Percentiles rank a stretch among this genome's conserved stretches.
Evolutionary conservation across 1,140 invertebrate species (phyloP).

Genomic region (Carcinoscorpius rotundicauda): DNA sequence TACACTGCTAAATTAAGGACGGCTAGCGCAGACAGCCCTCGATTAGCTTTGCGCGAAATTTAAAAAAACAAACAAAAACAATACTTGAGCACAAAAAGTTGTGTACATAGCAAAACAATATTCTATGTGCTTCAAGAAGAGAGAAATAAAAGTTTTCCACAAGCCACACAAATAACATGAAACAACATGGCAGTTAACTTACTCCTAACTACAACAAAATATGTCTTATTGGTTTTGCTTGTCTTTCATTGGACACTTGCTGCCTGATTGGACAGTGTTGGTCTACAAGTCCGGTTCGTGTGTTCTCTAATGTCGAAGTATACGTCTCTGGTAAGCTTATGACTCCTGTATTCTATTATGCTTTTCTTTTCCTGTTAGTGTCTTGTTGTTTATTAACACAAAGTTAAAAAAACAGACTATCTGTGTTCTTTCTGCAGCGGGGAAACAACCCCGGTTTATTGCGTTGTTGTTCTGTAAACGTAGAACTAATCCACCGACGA

Average conservation of each 20-base stretch:
- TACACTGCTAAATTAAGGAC: too few relatives aligned
- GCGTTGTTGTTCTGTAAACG: background rate
- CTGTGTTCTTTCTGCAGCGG: background rate
- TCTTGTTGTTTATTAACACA: slow-evolving; percentile 3
- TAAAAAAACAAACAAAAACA: too few relatives aligned
- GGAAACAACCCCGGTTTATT: background rate
- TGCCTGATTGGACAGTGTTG: slow-evolving; percentile 15
- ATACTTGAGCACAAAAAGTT: too few relatives aligned
- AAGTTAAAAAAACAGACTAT: slow-evolving; percentile 3
- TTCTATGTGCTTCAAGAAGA: too few relatives aligned
- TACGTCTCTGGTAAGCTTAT: slow-evolving; percentile 42
- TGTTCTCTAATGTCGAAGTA: slow-evolving; percentile 42
- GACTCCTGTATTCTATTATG: slow-evolving; percentile 12
- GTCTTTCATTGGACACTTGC: slow-evolving; percentile 13
- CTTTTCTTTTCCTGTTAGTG: slow-evolving; percentile 6
- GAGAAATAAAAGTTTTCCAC: too few relatives aligned
- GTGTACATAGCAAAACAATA: too few relatives aligned
- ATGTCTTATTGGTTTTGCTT: background rate
- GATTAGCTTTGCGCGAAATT: too few relatives aligned
- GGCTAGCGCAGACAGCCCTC: too few relatives aligned
- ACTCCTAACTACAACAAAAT: too few relatives aligned
- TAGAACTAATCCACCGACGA: background rate
- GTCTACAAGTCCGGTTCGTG: slow-evolving; percentile 21
- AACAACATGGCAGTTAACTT: too few relatives aligned
- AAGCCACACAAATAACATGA: too few relatives aligned